A percentile compares a stretch with the other conserved stretches of the same genome.
Conservation (phyloP, 2,888 invertebrate genomes). For the Athrips mouffetella region DNA sequence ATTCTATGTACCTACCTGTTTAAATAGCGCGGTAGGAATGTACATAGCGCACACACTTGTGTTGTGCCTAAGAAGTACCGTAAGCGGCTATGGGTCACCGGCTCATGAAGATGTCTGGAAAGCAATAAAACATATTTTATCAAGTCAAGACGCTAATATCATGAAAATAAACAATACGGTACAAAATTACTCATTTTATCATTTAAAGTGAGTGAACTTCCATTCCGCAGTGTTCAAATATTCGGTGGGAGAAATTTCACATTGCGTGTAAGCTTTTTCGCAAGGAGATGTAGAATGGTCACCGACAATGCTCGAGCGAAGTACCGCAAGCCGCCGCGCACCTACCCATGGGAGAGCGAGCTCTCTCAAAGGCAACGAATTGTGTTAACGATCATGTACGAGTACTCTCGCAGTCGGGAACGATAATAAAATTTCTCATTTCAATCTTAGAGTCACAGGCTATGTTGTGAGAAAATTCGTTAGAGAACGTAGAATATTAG, state of each 20-base stretch:
- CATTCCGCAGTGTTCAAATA: constrained; percentile 7
- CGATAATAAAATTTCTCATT: neutral
- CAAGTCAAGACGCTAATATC: constrained; percentile 39
- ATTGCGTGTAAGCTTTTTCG: constrained; percentile 20
- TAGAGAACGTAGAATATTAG: neutral
- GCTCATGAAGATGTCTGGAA: constrained; percentile 62
- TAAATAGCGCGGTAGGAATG: constrained; percentile 33
- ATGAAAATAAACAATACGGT: constrained; percentile 48
- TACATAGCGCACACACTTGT: constrained; percentile 43
- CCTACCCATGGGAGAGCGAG: neutral
- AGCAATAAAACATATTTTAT: constrained; percentile 58
- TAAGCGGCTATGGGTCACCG: constrained; percentile 64
- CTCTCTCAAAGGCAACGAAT: neutral
- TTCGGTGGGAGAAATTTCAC: constrained; percentile 8
- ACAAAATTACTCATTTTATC: constrained; percentile 14
- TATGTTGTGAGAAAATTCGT: neutral
- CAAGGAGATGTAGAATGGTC: constrained; percentile 25
- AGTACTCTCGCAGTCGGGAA: neutral
- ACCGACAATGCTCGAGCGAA: constrained; percentile 29
- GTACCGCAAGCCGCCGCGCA: constrained; percentile 30
- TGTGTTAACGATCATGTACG: neutral
- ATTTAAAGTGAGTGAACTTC: neutral
- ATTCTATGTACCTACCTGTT: constrained; percentile 28
- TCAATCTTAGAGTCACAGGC: no score
- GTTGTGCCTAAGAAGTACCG: constrained; percentile 52